These are phyloP conservation scores for Cydia splendana DNA, from an alignment of 1,140 invertebrate species.

Conservation along the genomic window DNA sequence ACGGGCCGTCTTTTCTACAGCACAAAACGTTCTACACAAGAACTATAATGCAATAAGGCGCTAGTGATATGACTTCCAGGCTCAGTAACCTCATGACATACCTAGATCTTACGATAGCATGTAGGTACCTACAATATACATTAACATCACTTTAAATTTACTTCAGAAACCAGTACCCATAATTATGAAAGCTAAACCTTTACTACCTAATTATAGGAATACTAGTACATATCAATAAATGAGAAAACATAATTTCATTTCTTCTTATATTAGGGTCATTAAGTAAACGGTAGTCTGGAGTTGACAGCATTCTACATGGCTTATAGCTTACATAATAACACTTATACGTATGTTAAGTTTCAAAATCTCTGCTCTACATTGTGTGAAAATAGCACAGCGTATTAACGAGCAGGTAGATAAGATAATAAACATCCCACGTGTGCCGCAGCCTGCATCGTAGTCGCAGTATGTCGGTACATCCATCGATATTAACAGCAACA, in stretches of 20 bases:
- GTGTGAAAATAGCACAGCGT: constrained; percentile 60
- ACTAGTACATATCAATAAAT: not conserved
- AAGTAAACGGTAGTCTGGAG: not conserved
- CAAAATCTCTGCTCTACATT: constrained; percentile 50
- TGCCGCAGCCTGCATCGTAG: constrained; percentile 39
- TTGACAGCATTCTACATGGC: not conserved
- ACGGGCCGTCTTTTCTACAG: constrained; percentile 55
- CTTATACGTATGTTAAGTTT: constrained; percentile 39
- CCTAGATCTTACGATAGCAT: constrained; percentile 31
- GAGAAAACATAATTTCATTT: not conserved
- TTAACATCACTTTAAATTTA: not conserved
- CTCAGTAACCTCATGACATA: constrained; percentile 62
- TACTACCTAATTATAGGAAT: not conserved
- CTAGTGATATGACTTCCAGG: constrained; percentile 41
- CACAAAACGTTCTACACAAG: constrained; percentile 52
- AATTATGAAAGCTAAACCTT: not conserved
- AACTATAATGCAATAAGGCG: constrained; percentile 62
- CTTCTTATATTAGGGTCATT: not conserved
- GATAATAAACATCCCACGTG: constrained; percentile 71
- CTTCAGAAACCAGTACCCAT: not conserved
- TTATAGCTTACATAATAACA: not conserved
- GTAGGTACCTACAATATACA: not conserved
- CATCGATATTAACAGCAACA: constrained; percentile 6
- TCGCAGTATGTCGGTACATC: constrained; percentile 24
- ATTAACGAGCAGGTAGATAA: constrained; percentile 64